Percentiles rank a stretch among this genome's conserved stretches.
Conservation (phyloP, 2,797 vertebrate genomes). For the Vireo griseus region DNA sequence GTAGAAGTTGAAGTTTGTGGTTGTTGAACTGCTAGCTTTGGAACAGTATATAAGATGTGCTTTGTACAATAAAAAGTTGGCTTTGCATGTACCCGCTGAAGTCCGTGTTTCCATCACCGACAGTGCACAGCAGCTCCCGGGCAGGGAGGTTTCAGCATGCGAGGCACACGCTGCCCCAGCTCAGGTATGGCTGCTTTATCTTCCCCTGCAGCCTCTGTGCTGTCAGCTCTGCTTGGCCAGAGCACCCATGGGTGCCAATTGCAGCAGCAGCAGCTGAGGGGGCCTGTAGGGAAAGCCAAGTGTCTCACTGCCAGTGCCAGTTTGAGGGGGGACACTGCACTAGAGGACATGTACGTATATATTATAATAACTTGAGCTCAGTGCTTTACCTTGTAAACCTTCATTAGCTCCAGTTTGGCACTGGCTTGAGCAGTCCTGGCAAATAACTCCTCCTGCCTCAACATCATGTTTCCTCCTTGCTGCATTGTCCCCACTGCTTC, state of each 20-base stretch:
- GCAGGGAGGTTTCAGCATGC: neutral
- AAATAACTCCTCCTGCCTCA: neutral
- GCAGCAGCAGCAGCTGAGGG: neutral
- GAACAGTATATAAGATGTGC: no score
- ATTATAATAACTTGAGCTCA: neutral
- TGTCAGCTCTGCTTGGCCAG: neutral
- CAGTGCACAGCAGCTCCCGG: fast-evolving
- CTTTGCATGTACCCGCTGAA: no score
- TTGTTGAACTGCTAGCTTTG: no score
- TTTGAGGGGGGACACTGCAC: neutral
- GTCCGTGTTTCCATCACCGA: no score
- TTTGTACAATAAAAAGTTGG: no score
- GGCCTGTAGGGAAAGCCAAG: neutral
- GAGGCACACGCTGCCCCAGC: neutral
- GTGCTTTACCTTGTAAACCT: neutral
- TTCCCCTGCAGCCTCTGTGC: neutral
- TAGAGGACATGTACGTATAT: fast-evolving
- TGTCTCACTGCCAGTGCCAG: neutral
- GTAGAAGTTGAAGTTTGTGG: no score
- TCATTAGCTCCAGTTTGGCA: neutral
- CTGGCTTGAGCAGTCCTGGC: neutral
- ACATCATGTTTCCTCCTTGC: neutral
- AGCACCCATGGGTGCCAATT: neutral
- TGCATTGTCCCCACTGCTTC: neutral
- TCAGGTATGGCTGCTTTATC: neutral